Evolutionary conservation across 2,888 invertebrate genomes (phyloP), one percentile per base, ranked within the genome.

Genomic region (Laspeyria flexula): DNA sequence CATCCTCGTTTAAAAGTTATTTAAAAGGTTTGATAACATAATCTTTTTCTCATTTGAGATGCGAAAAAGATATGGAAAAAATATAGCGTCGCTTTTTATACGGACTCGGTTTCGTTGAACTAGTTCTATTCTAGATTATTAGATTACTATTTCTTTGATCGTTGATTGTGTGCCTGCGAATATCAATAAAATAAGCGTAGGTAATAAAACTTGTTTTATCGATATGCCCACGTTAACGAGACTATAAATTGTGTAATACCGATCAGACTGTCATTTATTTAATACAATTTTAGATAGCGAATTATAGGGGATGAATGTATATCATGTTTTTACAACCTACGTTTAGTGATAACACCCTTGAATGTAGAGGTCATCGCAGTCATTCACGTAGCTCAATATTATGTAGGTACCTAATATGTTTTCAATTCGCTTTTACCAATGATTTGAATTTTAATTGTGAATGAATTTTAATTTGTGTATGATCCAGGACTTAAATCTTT

Each of bases 1-100:
- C 38, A 55, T 39, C 43, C 55, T 33, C 33, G 23, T 47, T 50
- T 41, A 44, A 40, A 34, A 51, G 34, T 39, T 48, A 42, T 63
- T 53, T 51, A 58, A 51, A 51, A 38, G 25, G 16, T 43, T 29
- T 45, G 54, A 31, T 55, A 21, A 21, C 5, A 48, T 43, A 54
- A 64, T 51, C 29, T 31, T 25, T 34, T 25, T 10, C 29, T 35
- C 12, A 39, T 64, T 43, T 31, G 11, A 48, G 10, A 49, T 46
- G 51, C 31, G 15, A 58, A 47, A 43, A 21, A 25, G 30, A 42
- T 34, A 23, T 18, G n/a, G 25, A 25, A 43, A 31, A 59, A 25
- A 29, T 12, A 0, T n/a, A 43, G 30, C 25, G 9, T 21, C 13
- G 4, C 1, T 31, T 18, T 39, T 57, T 33, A 39, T 43, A 30